Evolutionary conservation across 1,140 invertebrate species (phyloP), one percentile per base, ranked within the genome.

Genomic region (Drosophila albomicans): DNA sequence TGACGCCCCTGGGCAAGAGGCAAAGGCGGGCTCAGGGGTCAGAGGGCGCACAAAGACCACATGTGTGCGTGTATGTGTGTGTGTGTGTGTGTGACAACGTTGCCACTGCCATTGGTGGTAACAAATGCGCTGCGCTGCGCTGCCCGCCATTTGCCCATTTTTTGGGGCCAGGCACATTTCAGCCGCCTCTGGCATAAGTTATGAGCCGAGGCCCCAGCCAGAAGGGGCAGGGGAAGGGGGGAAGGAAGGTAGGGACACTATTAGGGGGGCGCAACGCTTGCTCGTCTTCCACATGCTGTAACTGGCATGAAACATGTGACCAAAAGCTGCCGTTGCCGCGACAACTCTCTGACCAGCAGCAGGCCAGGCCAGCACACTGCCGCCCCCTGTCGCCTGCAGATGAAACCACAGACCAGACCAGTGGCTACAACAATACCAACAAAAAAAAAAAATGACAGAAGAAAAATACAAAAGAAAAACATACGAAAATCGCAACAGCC

Each of bases 251-350:
- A 20, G 11, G 41, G 52, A 28, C 7, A 28, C 13, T 56, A 54
- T 15, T 28, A 28, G 49, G 28, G 28, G 30, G 38, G 59, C 11
- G 59, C 7, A 28, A 54, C 46, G 45, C 5, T 25, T 25, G 38
- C 61, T 71, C 62, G 74, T 65, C 68, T 54, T 52, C 30, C 56
- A 16, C 41, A 72, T 41, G 54, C 77, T 88, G 84, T 72, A 75
- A 73, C 77, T 88, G 84, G 80, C 84, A 89, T 88, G 81, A 84
- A 89, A 88, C 84, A 88, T 88, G 81, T 86, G 84, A 88, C 85
- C 81, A 71, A 80, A 72, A 67, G 65, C 66, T 62, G 62, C 45
- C 66, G 54, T 30, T 61, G 61, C 59, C 58, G 63, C 71, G 76
- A 70, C 59, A 51, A 43, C 46, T 30, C 46, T 30, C 71, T 75